Conservation (phyloP, 92 coral and sea anemone genomes). For the Paramuricea clavata region DNA sequence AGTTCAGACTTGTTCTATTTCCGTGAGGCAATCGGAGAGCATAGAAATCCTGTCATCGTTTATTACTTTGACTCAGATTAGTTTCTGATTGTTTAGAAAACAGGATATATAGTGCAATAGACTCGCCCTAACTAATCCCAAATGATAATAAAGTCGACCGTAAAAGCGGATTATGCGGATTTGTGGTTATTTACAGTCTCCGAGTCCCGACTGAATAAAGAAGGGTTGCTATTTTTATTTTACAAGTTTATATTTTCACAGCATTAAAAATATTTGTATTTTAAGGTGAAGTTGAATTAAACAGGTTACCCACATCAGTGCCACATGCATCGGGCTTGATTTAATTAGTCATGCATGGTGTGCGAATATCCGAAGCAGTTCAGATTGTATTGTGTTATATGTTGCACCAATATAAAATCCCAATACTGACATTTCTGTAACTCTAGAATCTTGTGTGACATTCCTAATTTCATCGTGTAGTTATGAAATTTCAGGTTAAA, state of each 20-base stretch:
- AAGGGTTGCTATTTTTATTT: neutral
- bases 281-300: too few relatives aligned
- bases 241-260: neutral
- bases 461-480: neutral
- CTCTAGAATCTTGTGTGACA: too few relatives aligned
- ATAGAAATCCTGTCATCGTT: neutral
- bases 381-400: too few relatives aligned
- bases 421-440: too few relatives aligned
- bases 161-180: conserved; percentile 7
- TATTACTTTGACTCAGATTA: neutral
- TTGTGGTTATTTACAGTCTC: neutral
- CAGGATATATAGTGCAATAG: neutral
- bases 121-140: conserved; percentile 37
- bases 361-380: neutral
- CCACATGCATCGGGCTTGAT: neutral
- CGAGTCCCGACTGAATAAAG: neutral
- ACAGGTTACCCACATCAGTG: too few relatives aligned
- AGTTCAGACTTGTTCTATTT: neutral
- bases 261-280: too few relatives aligned
- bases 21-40: neutral
- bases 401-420: too few relatives aligned
- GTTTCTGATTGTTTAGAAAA: conserved; percentile 2
- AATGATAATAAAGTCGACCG: conserved; percentile 15
- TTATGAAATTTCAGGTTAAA: neutral
- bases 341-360: neutral